These are phyloP conservation scores for Drosophila parvula DNA, from an alignment of 1,140 invertebrate genomes.

Conservation along the genomic window DNA sequence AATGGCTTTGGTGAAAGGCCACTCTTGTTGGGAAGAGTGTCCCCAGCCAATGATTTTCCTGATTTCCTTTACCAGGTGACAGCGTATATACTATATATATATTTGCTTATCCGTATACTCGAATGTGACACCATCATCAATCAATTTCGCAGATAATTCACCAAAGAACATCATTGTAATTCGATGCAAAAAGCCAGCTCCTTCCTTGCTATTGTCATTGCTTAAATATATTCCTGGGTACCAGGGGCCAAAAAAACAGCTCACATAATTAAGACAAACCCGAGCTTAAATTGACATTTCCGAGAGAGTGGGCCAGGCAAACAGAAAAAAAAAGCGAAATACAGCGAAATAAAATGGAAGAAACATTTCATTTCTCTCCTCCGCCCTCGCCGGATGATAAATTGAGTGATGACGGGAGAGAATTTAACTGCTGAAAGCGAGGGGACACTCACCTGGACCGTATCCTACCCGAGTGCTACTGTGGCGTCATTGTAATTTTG, in stretches of 20 bases:
- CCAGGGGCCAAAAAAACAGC: constrained; percentile 17
- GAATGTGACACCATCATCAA: constrained; percentile 58
- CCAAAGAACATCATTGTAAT: constrained; percentile 48
- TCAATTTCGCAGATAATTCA: constrained; percentile 72
- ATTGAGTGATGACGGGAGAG: constrained; percentile 44
- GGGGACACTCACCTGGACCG: constrained; percentile 25
- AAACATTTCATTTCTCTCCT: constrained; percentile 38
- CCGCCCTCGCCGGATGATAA: constrained; percentile 32
- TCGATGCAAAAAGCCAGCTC: constrained; percentile 48
- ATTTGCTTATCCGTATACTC: neutral
- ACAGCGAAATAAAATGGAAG: constrained; percentile 15
- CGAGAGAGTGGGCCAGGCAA: neutral
- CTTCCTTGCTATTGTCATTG: constrained; percentile 24
- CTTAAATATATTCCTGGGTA: constrained; percentile 47
- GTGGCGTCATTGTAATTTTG: constrained; percentile 38
- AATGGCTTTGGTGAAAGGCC: neutral
- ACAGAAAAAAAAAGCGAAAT: neutral
- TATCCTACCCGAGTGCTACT: neutral
- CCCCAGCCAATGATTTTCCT: constrained; percentile 53
- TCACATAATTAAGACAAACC: constrained; percentile 59
- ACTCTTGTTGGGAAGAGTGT: neutral
- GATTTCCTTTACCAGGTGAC: constrained; percentile 57
- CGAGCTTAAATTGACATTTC: constrained; percentile 51
- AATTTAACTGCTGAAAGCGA: constrained; percentile 26
- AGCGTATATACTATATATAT: constrained; percentile 15